phyloP scores from a whole-genome alignment of 1,140 invertebrate species.

The Rhagoletis pomonella region DNA sequence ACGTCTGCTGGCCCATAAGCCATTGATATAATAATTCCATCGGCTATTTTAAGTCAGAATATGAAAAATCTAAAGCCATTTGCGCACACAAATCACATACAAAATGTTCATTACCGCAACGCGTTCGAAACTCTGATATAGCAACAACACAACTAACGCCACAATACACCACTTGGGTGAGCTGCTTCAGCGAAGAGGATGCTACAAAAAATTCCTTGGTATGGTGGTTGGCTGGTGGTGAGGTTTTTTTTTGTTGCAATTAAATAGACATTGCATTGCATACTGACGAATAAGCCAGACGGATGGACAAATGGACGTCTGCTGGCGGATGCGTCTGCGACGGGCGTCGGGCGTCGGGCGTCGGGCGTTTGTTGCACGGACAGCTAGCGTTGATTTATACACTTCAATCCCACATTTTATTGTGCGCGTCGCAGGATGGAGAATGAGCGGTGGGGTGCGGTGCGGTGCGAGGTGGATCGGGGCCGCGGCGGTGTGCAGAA shows the following conservation, averaged over 20 bases:
- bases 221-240: background rate
- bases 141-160: background rate
- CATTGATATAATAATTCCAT: conserved; percentile 51
- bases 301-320: conserved; percentile 53
- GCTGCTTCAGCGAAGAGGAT: background rate
- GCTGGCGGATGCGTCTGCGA: background rate
- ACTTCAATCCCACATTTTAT: conserved; percentile 70
- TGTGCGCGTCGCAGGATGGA: background rate
- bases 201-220: background rate
- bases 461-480: too few relatives aligned
- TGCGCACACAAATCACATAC: conserved; percentile 50
- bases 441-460: background rate
- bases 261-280: conserved; percentile 45
- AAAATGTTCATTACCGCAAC: conserved; percentile 30
- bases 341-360: too few relatives aligned
- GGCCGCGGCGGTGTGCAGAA: background rate
- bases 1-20: background rate
- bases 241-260: background rate
- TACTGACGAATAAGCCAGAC: conserved; percentile 52
- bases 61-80: conserved; percentile 50
- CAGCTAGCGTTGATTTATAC: conserved; percentile 68
- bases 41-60: conserved; percentile 31
- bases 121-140: background rate
- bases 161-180: conserved; percentile 18
- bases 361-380: conserved; percentile 25